A percentile compares a stretch with the other conserved stretches of the same genome.
These are phyloP conservation scores for Falco columbarius DNA, from an alignment of 2,797 vertebrate species.

Conservation along the genomic window DNA sequence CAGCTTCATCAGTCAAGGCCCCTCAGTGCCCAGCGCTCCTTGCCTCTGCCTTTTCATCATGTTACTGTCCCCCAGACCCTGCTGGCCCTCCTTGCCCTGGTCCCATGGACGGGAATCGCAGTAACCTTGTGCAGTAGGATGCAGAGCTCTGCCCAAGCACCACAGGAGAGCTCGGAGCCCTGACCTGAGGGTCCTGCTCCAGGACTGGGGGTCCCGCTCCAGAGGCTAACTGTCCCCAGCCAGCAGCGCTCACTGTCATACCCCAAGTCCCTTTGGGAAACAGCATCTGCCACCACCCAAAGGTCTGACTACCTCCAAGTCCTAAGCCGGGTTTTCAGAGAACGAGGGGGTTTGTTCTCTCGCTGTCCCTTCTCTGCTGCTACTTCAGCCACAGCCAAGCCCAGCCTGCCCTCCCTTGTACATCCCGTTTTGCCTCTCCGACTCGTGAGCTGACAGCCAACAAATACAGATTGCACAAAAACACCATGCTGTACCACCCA, in stretches of 20 bases:
- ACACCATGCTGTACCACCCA: accelerated
- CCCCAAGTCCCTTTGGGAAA: background rate
- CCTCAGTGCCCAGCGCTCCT: background rate
- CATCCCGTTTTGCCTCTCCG: accelerated
- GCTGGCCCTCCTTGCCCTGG: background rate
- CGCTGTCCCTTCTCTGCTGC: background rate
- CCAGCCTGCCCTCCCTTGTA: background rate
- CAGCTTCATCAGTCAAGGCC: background rate
- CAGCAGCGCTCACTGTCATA: background rate
- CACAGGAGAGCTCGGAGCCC: background rate
- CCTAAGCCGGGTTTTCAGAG: background rate
- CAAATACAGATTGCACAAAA: background rate
- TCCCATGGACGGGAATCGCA: accelerated
- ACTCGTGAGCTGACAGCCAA: background rate
- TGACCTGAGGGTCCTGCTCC: background rate
- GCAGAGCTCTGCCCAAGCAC: background rate
- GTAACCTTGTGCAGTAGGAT: accelerated
- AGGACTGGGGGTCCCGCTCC: background rate
- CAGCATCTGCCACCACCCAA: background rate
- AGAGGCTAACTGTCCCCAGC: background rate
- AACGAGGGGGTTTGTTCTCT: background rate
- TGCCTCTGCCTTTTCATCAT: background rate
- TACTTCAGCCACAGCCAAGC: background rate
- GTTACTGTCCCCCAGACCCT: background rate
- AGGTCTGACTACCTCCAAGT: background rate